Evolutionary conservation across 2,797 vertebrate species (phyloP).

Genomic region (Enteromius paludinosus): DNA sequence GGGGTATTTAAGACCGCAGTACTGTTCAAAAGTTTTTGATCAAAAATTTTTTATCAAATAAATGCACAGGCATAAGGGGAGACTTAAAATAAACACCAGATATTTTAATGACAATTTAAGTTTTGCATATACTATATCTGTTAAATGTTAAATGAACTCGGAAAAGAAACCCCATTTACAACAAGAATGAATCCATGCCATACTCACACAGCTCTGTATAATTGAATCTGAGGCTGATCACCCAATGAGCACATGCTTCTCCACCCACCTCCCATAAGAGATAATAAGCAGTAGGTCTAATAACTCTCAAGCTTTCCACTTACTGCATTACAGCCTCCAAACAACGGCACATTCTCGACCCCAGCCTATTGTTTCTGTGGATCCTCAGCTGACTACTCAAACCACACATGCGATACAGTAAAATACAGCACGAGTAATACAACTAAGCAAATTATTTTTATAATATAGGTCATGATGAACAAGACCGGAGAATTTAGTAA

Average conservation of each 20-base stretch:
- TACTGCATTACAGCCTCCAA: constrained; percentile 1
- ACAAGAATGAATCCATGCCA: neutral
- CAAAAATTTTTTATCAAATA: too few species aligned
- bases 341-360: neutral
- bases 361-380: constrained; percentile 7
- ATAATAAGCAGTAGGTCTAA: neutral
- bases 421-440: neutral
- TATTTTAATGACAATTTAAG: neutral
- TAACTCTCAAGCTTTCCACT: constrained; percentile 8
- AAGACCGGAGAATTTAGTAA: neutral
- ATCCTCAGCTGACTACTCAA: neutral
- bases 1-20: neutral
- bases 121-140: neutral
- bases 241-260: constrained; percentile 1
- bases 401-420: neutral
- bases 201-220: neutral
- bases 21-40: too few species aligned
- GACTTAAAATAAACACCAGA: neutral
- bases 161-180: neutral
- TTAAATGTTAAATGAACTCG: neutral
- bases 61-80: neutral
- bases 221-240: constrained; percentile 10
- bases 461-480: neutral
- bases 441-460: neutral
- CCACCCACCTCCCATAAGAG: neutral